Conservation (phyloP, 2,888 invertebrate species). For the Chironomus riparius region DNA sequence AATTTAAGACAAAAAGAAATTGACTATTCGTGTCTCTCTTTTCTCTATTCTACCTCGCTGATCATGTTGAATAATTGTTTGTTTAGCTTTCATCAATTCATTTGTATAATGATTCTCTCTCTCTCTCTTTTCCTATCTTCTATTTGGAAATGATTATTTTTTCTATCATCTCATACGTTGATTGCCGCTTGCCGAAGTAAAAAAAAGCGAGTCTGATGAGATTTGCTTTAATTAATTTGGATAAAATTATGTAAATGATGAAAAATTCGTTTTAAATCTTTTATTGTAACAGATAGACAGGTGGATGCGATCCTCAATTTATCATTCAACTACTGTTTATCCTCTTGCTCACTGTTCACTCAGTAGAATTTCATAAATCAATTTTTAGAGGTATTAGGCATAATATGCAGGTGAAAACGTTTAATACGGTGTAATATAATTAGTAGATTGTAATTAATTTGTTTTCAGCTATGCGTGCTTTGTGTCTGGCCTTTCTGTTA, state of each 20-base stretch:
- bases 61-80: constrained; percentile 20
- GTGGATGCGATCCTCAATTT: not conserved
- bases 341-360: too few species aligned
- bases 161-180: not conserved
- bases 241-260: not conserved
- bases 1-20: constrained; percentile 13
- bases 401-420: too few species aligned
- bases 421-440: too few species aligned
- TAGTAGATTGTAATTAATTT: too few species aligned
- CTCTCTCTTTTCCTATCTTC: not conserved
- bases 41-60: not conserved
- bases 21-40: not conserved
- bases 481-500: too few species aligned
- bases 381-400: too few species aligned
- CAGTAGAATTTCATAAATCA: too few species aligned
- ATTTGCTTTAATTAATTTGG: not conserved
- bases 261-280: not conserved
- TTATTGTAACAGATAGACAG: not conserved
- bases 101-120: not conserved
- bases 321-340: not conserved
- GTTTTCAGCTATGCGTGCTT: too few species aligned
- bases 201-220: not conserved
- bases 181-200: not conserved
- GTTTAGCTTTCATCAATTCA: not conserved
- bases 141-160: not conserved